Conservation (phyloP, 2,113 vertebrate genomes). For the Cyanoderma ruficeps region DNA sequence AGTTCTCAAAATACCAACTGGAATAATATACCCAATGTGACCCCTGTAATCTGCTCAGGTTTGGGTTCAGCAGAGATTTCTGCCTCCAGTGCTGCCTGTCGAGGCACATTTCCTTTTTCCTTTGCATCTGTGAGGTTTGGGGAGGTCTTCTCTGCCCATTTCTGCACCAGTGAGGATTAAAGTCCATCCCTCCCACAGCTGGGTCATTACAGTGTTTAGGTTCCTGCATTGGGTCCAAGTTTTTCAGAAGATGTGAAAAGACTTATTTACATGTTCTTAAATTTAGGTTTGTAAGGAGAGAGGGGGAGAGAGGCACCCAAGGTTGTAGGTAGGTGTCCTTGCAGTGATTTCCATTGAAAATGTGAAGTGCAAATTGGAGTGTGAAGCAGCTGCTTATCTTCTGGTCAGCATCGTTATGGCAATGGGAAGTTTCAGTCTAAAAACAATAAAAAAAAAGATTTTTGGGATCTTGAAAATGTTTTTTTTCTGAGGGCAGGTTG, state of each 20-base stretch:
- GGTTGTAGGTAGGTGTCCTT: background rate
- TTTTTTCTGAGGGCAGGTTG: background rate
- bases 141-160: background rate
- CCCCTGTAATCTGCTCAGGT: background rate
- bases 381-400: background rate
- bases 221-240: no score
- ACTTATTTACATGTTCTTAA: background rate
- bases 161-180: background rate
- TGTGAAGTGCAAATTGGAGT: background rate
- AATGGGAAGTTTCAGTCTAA: background rate
- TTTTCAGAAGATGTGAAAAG: background rate
- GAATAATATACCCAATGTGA: background rate
- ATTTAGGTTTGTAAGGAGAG: background rate
- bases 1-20: background rate
- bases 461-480: background rate
- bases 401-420: background rate
- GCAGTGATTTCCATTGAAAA: background rate
- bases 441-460: background rate
- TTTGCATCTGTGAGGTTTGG: accelerated
- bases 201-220: background rate
- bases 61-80: background rate
- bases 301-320: background rate
- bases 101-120: background rate
- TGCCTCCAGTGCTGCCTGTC: background rate
- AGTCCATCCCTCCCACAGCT: background rate